These are phyloP conservation scores for Chrysogorgia sp. DNA, from an alignment of 92 coral and sea anemone genomes.

Conservation along the genomic window DNA sequence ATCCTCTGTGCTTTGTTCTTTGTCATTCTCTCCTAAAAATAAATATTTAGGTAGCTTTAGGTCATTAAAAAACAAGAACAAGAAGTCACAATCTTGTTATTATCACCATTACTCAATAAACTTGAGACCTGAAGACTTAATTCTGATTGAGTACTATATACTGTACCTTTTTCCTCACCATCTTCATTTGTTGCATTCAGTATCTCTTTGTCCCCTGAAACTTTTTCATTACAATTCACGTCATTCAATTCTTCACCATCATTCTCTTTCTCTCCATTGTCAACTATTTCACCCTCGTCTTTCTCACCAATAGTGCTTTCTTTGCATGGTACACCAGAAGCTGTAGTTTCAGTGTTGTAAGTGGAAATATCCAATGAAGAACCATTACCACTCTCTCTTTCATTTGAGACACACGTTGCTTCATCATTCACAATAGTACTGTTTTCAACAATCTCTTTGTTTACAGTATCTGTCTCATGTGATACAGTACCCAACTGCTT, in stretches of 20 bases:
- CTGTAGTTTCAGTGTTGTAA: background rate
- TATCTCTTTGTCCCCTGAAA: background rate
- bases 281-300: background rate
- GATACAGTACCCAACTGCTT: background rate
- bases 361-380: background rate
- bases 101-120: too few relatives aligned
- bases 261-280: background rate
- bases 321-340: background rate
- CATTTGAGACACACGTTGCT: background rate
- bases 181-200: too few relatives aligned
- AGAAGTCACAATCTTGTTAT: too few relatives aligned
- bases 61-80: too few relatives aligned
- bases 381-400: background rate
- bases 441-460: constrained; percentile 20
- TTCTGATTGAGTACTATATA: too few relatives aligned
- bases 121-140: background rate
- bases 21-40: constrained; percentile 35
- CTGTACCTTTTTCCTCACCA: too few relatives aligned
- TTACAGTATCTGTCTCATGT: constrained; percentile 19
- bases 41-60: background rate
- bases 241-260: background rate
- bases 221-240: background rate
- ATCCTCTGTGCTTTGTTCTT: constrained; percentile 28
- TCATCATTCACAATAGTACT: constrained; percentile 6
- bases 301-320: background rate